Base-by-base conservation (phyloP, 2,113 vertebrate species). In the Deroptyus accipitrinus region DNA sequence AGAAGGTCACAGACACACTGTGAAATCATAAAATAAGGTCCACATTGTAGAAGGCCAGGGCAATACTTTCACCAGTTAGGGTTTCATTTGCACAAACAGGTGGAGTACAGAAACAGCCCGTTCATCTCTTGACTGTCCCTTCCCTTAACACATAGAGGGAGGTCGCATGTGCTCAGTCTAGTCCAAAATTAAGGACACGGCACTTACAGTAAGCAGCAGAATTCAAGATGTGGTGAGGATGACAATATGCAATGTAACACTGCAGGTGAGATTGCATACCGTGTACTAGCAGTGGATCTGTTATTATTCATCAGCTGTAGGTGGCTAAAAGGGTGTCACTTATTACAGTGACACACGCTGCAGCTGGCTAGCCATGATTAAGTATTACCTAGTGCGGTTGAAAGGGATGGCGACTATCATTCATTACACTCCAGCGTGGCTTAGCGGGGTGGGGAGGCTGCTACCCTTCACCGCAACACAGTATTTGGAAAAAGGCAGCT, bases 271-370 rank as follows among this genome's bases (percentile, higher is more conserved):
- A 67, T 1, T 75, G 57, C 30, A 0, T 23, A 12, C 52, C 66
- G 30, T 66, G n/a, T 0, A 13, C 77, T 86, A 57, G 92, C 85
- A 44, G 19, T 31, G 44, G 44, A n/a, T 16, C 77, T 95, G 91
- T 55, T 84, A 41, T 92, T 92, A 95, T 88, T 72, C 88, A 86
- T 20, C 83, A 91, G 91, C 94, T 75, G 93, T 59, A 94, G 88
- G 85, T 89, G 80, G 80, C 92, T 91, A 41, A 59, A 41, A 94
- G 69, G 57, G 90, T 95, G 95, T 84, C 95, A 83, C 86, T 92
- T 81, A 55, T 57, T 88, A 79, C 64, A 64, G 80, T 88, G 94
- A 95, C 95, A 96, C 79, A 89, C 6, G 59, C 79, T 84, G 67
- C 92, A 97, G 82, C 72, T 55, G 79, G 72, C 85, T 83, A 52